Base-by-base conservation (phyloP, 2,113 vertebrate genomes). In the Glaucidium brasilianum region DNA sequence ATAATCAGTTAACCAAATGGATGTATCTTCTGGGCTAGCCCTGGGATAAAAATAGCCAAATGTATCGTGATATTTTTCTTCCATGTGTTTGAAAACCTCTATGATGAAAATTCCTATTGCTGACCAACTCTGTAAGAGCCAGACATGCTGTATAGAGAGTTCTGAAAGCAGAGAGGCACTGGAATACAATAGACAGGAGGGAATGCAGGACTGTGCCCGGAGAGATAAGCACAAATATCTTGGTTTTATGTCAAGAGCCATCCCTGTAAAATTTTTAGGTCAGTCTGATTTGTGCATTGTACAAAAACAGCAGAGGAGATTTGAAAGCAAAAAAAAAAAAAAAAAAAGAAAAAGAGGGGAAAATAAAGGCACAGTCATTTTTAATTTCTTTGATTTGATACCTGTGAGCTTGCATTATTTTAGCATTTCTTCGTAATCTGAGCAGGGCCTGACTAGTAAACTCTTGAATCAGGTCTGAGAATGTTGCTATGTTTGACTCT, bases 31-130 rank as follows among this genome's bases (percentile, higher is more conserved):
- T 58, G 62, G 32, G 8, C 66, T 69, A 76, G 6, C 27, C 26
- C 12, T 1, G 0, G 53, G 26, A 21, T 50, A 20, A 12, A 76
- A 82, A 69, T 6, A 50, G 11, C 47, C 12, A 84, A 55, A 73
- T 26, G 18, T 18, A 13, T 76, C 22, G 13, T 0, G 0, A 2
- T 1, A 1, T 22, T 81, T 81, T 91, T 35, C 16, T 64, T 19
- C 22, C 18, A 21, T 15, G 34, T 74, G 10, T 66, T 91, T 89
- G 49, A 78, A 92, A 92, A 59, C 16, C 25, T 67, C 55, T 68
- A 29, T 35, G 25, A 66, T 22, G 0, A 2, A 77, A 45, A 26
- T 15, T 25, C 9, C 37, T 41, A 9, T 5, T 34, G 26, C 26
- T 84, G 66, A 63, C 7, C 19, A 71, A 6, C 14, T 7, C 35